Evolutionary conservation across 1,140 invertebrate genomes (phyloP).

Genomic region (Aphelinus atriplicis): DNA sequence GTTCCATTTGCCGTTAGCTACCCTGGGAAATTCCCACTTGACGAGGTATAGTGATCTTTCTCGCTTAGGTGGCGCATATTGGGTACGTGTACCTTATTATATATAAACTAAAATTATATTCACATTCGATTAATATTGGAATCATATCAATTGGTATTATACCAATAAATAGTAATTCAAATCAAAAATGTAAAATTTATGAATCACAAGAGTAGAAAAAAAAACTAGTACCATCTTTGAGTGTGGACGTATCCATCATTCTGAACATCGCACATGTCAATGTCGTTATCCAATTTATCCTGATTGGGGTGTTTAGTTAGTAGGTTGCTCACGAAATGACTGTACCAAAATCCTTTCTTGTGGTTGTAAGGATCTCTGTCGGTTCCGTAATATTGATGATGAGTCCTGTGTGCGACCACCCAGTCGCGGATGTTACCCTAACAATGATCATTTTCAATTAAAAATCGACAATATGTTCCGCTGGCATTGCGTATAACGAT

Average conservation of each 20-base stretch:
- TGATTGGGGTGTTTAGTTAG: constrained; percentile 77
- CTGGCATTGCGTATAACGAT: too few species aligned
- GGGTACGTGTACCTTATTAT: too few species aligned
- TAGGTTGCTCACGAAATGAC: constrained; percentile 80
- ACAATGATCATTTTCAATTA: constrained; percentile 38
- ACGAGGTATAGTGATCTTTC: too few species aligned
- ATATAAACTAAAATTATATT: too few species aligned
- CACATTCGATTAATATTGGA: too few species aligned
- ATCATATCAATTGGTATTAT: too few species aligned
- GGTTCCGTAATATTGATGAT: constrained; percentile 89
- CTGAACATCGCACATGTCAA: constrained; percentile 90
- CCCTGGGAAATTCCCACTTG: too few species aligned
- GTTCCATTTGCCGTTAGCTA: too few species aligned
- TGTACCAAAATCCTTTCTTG: constrained; percentile 85
- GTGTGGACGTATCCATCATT: constrained; percentile 86
- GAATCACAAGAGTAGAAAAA: neutral
- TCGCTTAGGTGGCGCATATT: too few species aligned
- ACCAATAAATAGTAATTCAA: too few species aligned
- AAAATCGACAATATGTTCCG: constrained; percentile 1
- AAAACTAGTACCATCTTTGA: constrained; percentile 75
- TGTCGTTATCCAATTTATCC: constrained; percentile 72
- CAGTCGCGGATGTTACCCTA: constrained; percentile 81
- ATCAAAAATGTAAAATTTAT: neutral
- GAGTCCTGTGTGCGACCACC: constrained; percentile 85
- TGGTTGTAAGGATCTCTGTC: constrained; percentile 91